Percentiles rank a stretch among this genome's conserved stretches.
Conservation (phyloP, 64 coral and sea anemone species). For the Dendronephthya gigantea region DNA sequence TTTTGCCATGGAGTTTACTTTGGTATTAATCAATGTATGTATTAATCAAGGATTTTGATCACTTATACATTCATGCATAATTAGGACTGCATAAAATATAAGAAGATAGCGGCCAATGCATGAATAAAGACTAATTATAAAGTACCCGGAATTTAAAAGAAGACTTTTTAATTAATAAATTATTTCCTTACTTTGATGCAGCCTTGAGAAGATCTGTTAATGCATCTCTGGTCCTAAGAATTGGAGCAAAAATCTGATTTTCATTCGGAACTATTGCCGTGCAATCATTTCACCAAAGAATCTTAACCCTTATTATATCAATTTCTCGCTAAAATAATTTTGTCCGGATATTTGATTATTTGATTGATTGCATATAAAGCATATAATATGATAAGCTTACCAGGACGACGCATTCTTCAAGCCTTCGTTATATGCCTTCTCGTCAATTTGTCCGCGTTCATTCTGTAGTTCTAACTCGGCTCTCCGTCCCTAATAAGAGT, state of each 20-base stretch:
- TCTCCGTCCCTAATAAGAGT: conserved; percentile 73
- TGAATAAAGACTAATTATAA: too few relatives aligned
- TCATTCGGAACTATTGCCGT: neutral
- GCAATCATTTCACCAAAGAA: neutral
- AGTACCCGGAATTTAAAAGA: neutral
- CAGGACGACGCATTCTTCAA: conserved; percentile 55
- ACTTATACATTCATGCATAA: too few relatives aligned
- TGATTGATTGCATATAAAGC: too few relatives aligned
- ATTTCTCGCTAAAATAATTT: too few relatives aligned
- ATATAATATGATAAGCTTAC: conserved; percentile 20
- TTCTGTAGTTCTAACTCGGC: conserved; percentile 71
- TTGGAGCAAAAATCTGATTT: neutral
- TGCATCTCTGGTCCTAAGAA: conserved; percentile 59
- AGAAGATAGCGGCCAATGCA: too few relatives aligned
- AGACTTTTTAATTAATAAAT: neutral
- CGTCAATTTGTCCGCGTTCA: conserved; percentile 66
- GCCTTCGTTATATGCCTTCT: conserved; percentile 42
- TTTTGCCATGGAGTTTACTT: too few relatives aligned
- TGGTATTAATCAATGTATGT: too few relatives aligned
- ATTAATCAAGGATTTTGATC: too few relatives aligned
- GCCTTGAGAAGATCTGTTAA: conserved; percentile 71
- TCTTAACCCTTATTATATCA: neutral
- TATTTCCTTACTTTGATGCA: conserved; percentile 52
- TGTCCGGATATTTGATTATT: too few relatives aligned
- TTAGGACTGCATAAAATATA: too few relatives aligned